Evolutionary conservation across 2,113 vertebrate species (phyloP).

Genomic region (Columba janthina): DNA sequence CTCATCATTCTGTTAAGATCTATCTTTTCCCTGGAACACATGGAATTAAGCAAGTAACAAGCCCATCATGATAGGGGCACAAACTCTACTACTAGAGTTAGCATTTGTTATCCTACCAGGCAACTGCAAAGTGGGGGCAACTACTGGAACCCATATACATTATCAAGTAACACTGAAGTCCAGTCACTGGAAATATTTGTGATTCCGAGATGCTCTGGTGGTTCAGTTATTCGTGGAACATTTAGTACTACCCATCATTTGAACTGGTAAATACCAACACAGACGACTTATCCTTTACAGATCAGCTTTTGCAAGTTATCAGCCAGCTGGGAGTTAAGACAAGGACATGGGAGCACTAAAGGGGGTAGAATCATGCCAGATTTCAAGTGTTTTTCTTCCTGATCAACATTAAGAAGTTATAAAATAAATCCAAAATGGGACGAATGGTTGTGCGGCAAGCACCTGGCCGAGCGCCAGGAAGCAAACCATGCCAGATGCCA

Average conservation of each 20-base stretch:
- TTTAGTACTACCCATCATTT: background rate
- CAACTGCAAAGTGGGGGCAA: background rate
- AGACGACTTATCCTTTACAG: background rate
- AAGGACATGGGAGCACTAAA: background rate
- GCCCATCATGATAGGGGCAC: accelerated
- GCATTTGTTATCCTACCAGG: background rate
- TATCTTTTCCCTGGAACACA: background rate
- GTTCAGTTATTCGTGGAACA: background rate
- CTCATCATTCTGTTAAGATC: background rate
- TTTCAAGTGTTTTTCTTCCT: background rate
- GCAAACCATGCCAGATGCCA: background rate
- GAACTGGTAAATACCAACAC: background rate
- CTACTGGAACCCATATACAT: background rate
- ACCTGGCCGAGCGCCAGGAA: background rate
- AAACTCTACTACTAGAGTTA: background rate
- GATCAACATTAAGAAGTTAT: background rate
- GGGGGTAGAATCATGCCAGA: accelerated
- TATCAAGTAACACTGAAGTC: background rate
- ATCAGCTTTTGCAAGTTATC: background rate
- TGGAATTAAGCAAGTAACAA: background rate
- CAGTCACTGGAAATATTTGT: too few relatives aligned
- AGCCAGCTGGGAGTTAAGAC: background rate
- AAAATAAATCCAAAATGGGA: background rate
- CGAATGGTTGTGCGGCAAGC: background rate
- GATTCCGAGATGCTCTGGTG: background rate